A percentile compares a stretch with the other conserved stretches of the same genome.
Evolutionary conservation across 2,888 invertebrate genomes (phyloP).

Genomic region (Dichetophora obliterata): DNA sequence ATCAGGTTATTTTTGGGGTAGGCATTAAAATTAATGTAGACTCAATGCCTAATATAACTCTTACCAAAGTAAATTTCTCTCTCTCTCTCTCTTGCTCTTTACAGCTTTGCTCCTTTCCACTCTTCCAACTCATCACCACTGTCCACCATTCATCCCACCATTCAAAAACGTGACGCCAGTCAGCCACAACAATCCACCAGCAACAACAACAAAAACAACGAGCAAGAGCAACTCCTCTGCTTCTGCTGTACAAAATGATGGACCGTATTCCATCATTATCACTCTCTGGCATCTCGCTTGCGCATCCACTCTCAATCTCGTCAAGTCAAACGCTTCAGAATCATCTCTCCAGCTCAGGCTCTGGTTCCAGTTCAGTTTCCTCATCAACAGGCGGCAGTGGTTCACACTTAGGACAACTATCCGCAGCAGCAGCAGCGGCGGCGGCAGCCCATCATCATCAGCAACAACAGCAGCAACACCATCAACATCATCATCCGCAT

Average conservation of each 20-base stretch:
- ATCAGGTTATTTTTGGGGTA: too few species aligned
- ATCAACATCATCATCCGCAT: constrained; percentile 47
- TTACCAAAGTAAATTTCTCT: neutral
- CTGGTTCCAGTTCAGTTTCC: constrained; percentile 46
- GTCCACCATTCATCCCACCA: constrained; percentile 9
- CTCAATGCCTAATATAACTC: too few species aligned
- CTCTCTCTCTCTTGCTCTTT: neutral
- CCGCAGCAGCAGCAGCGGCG: constrained; percentile 51
- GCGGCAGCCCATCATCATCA: constrained; percentile 55
- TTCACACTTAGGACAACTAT: constrained; percentile 47
- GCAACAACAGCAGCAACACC: constrained; percentile 54
- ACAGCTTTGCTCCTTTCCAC: constrained; percentile 12
- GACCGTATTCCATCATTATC: constrained; percentile 70
- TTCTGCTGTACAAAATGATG: constrained; percentile 64
- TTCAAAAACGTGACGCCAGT: constrained; percentile 23
- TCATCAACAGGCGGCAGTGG: constrained; percentile 50
- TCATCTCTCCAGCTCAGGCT: constrained; percentile 63
- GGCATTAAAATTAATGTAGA: too few species aligned
- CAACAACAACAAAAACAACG: constrained; percentile 31
- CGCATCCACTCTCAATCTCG: constrained; percentile 67
- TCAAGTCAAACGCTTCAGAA: constrained; percentile 62
- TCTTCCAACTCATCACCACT: neutral
- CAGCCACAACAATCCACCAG: constrained; percentile 16
- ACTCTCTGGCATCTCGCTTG: constrained; percentile 69
- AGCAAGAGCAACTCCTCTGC: constrained; percentile 4